phyloP scores from a whole-genome alignment of 2,888 invertebrate species.

The Andrena dorsata region DNA sequence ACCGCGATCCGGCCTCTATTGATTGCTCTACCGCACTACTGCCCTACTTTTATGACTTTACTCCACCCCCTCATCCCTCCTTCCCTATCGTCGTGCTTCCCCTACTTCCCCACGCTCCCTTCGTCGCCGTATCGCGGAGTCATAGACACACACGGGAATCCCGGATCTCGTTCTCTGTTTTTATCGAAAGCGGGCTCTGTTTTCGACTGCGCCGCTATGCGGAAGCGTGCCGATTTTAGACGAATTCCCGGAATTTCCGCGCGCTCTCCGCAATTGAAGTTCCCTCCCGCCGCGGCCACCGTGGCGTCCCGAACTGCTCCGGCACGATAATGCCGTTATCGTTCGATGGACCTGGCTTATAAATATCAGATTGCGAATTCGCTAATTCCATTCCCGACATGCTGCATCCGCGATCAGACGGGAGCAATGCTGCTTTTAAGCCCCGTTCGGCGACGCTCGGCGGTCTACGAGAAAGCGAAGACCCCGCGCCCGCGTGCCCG shows the following conservation, averaged over 20 bases:
- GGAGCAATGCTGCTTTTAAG: too few relatives aligned
- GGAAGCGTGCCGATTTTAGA: constrained; percentile 28
- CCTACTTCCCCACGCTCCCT: constrained; percentile 15
- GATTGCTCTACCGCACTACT: constrained; percentile 84
- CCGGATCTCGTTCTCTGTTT: constrained; percentile 39
- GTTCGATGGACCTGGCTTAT: neutral
- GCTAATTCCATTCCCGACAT: too few relatives aligned
- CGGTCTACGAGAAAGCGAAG: neutral
- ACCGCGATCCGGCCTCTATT: constrained; percentile 81
- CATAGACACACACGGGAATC: constrained; percentile 61
- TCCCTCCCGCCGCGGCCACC: neutral
- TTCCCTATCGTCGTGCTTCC: constrained; percentile 1
- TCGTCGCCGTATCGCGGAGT: constrained; percentile 44
- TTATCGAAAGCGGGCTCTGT: constrained; percentile 27
- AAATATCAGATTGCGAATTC: neutral
- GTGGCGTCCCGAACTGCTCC: neutral
- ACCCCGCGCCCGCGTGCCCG: neutral
- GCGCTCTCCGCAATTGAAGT: neutral
- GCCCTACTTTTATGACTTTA: constrained; percentile 83
- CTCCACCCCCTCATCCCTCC: constrained; percentile 59
- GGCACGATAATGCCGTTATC: neutral
- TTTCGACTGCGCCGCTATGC: constrained; percentile 23
- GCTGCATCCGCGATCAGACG: too few relatives aligned
- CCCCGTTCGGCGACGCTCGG: neutral
- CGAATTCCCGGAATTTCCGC: constrained; percentile 10